phyloP scores from a whole-genome alignment of 2,797 vertebrate species.

The Psittacula derbiana region DNA sequence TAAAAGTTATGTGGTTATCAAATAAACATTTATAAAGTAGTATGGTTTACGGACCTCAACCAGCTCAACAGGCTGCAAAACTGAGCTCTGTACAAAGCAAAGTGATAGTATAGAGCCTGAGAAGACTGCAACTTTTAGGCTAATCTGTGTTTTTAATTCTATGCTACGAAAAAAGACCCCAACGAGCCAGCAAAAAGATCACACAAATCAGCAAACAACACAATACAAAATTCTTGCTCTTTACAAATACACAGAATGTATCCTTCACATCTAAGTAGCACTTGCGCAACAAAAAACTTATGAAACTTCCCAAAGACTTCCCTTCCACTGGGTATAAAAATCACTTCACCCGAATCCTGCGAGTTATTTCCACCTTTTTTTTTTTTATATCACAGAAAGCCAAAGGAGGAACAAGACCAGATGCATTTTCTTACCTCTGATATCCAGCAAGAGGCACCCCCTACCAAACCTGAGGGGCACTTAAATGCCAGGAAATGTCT shows the following conservation, averaged over 20 bases:
- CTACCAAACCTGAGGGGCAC: not conserved
- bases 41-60: not conserved
- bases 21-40: not conserved
- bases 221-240: not conserved
- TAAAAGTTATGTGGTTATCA: not conserved
- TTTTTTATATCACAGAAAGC: not conserved
- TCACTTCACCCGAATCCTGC: not conserved
- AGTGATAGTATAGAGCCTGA: rapidly evolving
- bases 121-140: not conserved
- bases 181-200: not conserved
- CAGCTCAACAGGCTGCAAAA: not conserved
- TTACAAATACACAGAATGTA: not conserved
- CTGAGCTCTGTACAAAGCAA: not conserved
- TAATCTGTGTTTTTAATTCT: not conserved
- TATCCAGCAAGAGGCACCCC: not conserved
- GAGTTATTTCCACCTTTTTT: not conserved
- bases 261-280: not conserved
- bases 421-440: not conserved
- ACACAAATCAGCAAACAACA: not conserved
- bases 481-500: not conserved
- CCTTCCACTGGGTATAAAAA: not conserved
- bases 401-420: not conserved
- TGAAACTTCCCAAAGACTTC: not conserved
- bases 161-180: not conserved
- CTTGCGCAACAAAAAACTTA: not conserved